A percentile compares a stretch with the other conserved stretches of the same genome.
These are phyloP conservation scores for Drosophila flavopinicola DNA, from an alignment of 2,888 invertebrate genomes.

Conservation along the genomic window DNA sequence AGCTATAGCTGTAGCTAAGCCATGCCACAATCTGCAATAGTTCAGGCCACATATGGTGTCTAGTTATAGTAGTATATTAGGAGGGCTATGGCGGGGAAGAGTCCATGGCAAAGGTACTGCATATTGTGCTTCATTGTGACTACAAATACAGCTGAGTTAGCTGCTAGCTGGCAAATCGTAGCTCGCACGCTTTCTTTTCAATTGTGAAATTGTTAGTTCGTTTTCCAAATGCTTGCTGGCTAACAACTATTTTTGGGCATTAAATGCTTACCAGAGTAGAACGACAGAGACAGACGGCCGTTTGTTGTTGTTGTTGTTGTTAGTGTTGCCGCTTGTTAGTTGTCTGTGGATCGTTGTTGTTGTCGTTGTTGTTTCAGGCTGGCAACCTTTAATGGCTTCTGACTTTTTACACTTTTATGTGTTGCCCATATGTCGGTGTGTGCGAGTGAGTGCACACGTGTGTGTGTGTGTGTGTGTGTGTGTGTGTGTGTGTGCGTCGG, in stretches of 20 bases:
- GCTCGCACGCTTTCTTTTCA: constrained; percentile 75
- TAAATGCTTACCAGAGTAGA: constrained; percentile 74
- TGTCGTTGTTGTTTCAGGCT: constrained; percentile 42
- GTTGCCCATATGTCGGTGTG: constrained; percentile 39
- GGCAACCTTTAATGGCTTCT: constrained; percentile 74
- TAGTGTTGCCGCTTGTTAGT: neutral
- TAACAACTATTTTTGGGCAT: constrained; percentile 62
- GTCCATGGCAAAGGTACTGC: constrained; percentile 24
- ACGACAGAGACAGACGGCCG: constrained; percentile 41
- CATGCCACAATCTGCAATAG: constrained; percentile 7
- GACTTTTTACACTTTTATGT: constrained; percentile 73
- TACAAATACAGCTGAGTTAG: constrained; percentile 46
- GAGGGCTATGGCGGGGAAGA: too few relatives aligned
- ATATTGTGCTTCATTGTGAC: constrained; percentile 22
- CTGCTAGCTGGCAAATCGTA: constrained; percentile 25
- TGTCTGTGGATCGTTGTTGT: constrained; percentile 15
- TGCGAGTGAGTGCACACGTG: too few relatives aligned
- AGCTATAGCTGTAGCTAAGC: neutral
- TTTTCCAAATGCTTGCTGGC: constrained; percentile 34
- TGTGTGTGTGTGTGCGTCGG: constrained; percentile 38
- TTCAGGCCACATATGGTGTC: neutral
- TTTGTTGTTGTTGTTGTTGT: constrained; percentile 39
- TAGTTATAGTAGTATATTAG: constrained; percentile 5
- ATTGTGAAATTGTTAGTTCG: constrained; percentile 46
- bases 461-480: too few relatives aligned